phyloP scores from a whole-genome alignment of 2,113 vertebrate genomes.

The Phocoena phocoena region DNA sequence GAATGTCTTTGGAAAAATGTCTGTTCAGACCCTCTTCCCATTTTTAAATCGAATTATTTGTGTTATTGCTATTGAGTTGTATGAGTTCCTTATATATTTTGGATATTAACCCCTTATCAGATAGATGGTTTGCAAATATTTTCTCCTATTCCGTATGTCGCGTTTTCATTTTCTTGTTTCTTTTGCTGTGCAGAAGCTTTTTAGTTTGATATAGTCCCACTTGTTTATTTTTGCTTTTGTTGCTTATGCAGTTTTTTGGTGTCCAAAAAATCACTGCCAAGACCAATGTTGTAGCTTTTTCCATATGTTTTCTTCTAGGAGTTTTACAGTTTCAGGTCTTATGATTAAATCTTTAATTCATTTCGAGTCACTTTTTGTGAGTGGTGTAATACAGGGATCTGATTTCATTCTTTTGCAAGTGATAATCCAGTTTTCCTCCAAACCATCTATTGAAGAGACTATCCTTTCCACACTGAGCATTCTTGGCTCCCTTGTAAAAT shows the following conservation, averaged over 20 bases:
- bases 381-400: neutral
- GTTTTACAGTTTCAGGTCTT: neutral
- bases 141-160: neutral
- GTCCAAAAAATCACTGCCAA: neutral
- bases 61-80: neutral
- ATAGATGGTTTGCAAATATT: neutral
- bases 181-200: neutral
- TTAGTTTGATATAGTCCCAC: neutral
- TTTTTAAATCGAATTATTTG: neutral
- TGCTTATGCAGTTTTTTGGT: neutral
- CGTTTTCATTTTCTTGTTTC: neutral
- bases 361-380: neutral
- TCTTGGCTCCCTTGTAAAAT: too few relatives aligned
- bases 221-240: neutral
- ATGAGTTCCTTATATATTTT: neutral
- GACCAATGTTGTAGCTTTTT: neutral
- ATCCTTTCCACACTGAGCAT: too few relatives aligned
- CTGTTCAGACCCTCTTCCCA: neutral
- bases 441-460: neutral
- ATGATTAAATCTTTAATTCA: neutral
- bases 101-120: neutral
- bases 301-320: neutral
- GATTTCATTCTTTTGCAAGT: neutral
- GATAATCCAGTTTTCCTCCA: neutral
- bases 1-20: neutral